phyloP scores from a whole-genome alignment of 2,888 invertebrate genomes.

The Teleiodes luculella region DNA sequence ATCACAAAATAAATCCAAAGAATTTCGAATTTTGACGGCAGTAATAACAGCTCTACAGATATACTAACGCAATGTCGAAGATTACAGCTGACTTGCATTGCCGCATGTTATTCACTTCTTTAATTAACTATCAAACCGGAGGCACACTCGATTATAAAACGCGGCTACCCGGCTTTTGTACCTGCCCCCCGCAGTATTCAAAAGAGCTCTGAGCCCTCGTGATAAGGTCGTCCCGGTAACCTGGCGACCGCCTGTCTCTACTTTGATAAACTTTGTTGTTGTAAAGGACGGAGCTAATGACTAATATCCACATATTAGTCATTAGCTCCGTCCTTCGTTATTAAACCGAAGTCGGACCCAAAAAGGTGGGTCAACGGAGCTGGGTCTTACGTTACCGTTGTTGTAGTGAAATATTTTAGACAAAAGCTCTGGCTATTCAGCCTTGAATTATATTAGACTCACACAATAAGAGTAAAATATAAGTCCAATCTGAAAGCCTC shows the following conservation, averaged over 20 bases:
- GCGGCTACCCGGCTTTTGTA: constrained; percentile 71
- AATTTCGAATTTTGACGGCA: neutral
- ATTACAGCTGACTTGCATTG: constrained; percentile 72
- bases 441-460: constrained; percentile 5
- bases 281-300: too few species aligned
- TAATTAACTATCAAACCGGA: constrained; percentile 75
- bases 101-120: constrained; percentile 71
- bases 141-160: constrained; percentile 72
- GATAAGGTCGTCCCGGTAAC: constrained; percentile 34
- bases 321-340: constrained; percentile 42
- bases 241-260: constrained; percentile 70
- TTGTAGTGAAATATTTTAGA: too few species aligned
- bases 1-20: too few species aligned
- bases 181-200: constrained; percentile 29
- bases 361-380: neutral
- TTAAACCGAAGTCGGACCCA: constrained; percentile 32
- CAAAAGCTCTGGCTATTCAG: neutral
- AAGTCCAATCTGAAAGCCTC: constrained; percentile 22
- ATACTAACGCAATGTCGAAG: constrained; percentile 45
- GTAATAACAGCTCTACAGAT: constrained; percentile 39
- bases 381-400: neutral
- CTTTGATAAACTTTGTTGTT: constrained; percentile 62
- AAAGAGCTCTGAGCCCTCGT: constrained; percentile 15
- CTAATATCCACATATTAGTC: too few species aligned
- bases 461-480: constrained; percentile 9